phyloP scores from a whole-genome alignment of 2,888 invertebrate genomes.

The Sturmia bella region DNA sequence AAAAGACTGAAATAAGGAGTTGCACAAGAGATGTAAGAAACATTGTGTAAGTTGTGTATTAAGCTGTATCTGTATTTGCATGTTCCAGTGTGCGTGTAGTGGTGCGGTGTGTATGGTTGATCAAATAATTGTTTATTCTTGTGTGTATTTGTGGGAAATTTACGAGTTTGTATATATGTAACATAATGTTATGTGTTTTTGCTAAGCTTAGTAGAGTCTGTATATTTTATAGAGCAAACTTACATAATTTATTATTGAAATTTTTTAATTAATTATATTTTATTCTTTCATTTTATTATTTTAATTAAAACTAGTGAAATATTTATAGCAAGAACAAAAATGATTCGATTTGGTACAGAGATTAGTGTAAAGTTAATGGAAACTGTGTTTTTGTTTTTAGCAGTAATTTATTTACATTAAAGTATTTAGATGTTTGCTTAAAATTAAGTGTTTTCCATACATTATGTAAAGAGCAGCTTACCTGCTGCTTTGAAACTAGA shows the following conservation, averaged over 20 bases:
- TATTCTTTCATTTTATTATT: slow-evolving; percentile 12
- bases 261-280: slow-evolving; percentile 54
- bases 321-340: slow-evolving; percentile 7
- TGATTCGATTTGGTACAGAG: not conserved
- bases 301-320: slow-evolving; percentile 10
- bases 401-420: too few species aligned
- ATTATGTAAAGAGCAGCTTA: not conserved
- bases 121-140: slow-evolving; percentile 20
- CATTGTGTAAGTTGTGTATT: slow-evolving; percentile 1
- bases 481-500: slow-evolving; percentile 15
- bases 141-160: not conserved
- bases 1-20: not conserved
- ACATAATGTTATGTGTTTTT: too few species aligned
- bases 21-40: not conserved
- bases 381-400: not conserved
- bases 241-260: slow-evolving; percentile 57
- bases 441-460: too few species aligned
- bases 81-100: slow-evolving; percentile 10
- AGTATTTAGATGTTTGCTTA: too few species aligned
- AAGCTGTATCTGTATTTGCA: not conserved
- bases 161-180: too few species aligned
- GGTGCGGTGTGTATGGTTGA: too few species aligned
- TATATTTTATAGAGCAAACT: slow-evolving; percentile 17
- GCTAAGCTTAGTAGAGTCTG: not conserved
- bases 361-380: not conserved